Conservation (phyloP, 64 coral and sea anemone species). For the Orbicella faveolata region DNA sequence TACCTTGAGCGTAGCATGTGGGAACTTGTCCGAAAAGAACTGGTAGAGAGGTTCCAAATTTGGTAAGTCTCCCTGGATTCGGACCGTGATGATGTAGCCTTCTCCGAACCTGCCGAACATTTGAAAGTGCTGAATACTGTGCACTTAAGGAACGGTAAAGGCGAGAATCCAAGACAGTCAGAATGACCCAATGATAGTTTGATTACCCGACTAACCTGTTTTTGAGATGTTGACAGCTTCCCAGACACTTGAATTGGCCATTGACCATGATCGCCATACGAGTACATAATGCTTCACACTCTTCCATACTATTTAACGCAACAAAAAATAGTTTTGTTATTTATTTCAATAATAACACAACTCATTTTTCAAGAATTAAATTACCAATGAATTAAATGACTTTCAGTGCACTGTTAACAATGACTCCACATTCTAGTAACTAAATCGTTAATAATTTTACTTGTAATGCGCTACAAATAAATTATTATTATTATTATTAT, state of each 20-base stretch:
- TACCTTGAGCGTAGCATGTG: conserved; percentile 72
- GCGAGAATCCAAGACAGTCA: background rate
- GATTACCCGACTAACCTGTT: conserved; percentile 58
- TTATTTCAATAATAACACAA: too few species aligned
- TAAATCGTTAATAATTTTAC: too few species aligned
- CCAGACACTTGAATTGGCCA: conserved; percentile 82
- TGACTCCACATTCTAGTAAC: too few species aligned
- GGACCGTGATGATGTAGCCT: conserved; percentile 84
- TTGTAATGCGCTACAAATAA: too few species aligned
- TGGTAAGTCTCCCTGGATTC: conserved; percentile 80
- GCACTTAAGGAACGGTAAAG: background rate
- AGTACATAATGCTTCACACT: conserved; percentile 81
- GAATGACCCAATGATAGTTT: background rate
- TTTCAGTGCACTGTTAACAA: too few species aligned
- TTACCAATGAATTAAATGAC: too few species aligned
- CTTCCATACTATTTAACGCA: conserved; percentile 71
- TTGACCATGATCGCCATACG: conserved; percentile 88
- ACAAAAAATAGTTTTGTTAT: too few species aligned
- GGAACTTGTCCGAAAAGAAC: conserved; percentile 68
- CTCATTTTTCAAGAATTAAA: too few species aligned
- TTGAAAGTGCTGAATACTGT: background rate
- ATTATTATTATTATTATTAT: too few species aligned
- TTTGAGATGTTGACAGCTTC: conserved; percentile 79
- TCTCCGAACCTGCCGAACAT: conserved; percentile 75
- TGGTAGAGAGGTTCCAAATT: conserved; percentile 67